These are phyloP conservation scores for Centruroides sculpturatus DNA, from an alignment of 1,140 invertebrate species.

Conservation along the genomic window DNA sequence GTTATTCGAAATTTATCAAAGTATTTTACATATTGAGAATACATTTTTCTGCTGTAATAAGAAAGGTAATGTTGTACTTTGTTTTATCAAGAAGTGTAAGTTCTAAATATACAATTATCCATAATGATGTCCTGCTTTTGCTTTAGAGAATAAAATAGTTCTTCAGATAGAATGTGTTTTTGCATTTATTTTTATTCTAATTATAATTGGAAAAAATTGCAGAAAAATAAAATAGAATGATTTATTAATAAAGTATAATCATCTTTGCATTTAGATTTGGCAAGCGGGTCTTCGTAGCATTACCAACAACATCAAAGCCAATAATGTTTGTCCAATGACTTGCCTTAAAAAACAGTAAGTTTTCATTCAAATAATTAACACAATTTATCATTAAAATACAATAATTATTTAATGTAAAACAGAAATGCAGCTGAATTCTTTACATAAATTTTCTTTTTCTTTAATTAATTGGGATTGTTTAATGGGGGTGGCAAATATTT, in stretches of 20 bases:
- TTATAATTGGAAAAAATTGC: neutral
- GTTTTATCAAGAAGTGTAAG: too few species aligned
- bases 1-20: too few species aligned
- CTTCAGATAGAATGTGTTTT: neutral
- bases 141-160: too few species aligned
- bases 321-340: slow-evolving; percentile 86
- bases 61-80: too few species aligned
- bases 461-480: too few species aligned
- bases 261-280: slow-evolving; percentile 58
- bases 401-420: neutral
- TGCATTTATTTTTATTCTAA: neutral
- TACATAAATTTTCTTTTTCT: too few species aligned
- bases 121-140: too few species aligned
- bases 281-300: slow-evolving; percentile 71
- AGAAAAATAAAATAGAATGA: neutral
- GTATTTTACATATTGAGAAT: too few species aligned
- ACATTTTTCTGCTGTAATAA: too few species aligned
- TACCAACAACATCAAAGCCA: slow-evolving; percentile 93
- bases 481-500: too few species aligned
- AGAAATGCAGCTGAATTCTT: neutral
- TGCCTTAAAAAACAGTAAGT: slow-evolving; percentile 98
- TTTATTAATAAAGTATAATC: neutral
- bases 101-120: too few species aligned
- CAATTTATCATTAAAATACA: neutral
- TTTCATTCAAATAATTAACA: neutral